These are phyloP conservation scores for Crocallis elinguaria DNA, from an alignment of 2,888 invertebrate genomes.

Conservation along the genomic window DNA sequence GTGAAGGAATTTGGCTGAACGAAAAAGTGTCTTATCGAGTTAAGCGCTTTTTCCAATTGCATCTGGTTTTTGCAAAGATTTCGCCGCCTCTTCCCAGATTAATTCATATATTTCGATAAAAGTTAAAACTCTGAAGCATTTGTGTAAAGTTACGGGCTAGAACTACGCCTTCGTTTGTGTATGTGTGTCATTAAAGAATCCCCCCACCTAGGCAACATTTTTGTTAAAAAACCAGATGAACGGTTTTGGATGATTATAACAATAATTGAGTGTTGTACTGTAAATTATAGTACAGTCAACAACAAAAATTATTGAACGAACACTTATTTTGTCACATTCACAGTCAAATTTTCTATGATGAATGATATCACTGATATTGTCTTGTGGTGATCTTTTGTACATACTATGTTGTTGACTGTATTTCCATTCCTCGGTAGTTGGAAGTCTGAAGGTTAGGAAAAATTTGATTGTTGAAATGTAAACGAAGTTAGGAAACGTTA, in stretches of 20 bases:
- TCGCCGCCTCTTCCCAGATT: no score
- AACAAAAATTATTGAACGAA: constrained; percentile 9
- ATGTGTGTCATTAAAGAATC: no score
- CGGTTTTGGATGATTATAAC: background rate
- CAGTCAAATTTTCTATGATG: background rate
- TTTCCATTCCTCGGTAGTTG: constrained; percentile 32
- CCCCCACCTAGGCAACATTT: background rate
- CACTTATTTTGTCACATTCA: background rate
- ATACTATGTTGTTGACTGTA: constrained; percentile 31
- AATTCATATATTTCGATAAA: no score
- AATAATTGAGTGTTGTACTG: constrained; percentile 34
- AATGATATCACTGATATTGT: no score
- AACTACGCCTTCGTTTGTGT: no score
- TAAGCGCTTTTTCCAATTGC: constrained; percentile 1
- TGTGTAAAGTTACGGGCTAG: no score
- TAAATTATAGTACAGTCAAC: constrained; percentile 36
- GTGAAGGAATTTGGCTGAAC: constrained; percentile 43
- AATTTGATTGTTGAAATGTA: background rate
- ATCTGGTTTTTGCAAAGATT: background rate
- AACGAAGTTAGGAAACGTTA: background rate
- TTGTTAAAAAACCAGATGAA: background rate
- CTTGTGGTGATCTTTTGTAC: no score
- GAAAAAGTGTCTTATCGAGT: constrained; percentile 6
- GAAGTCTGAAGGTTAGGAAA: constrained; percentile 2
- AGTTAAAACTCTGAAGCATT: no score